Evolutionary conservation across 2,888 invertebrate genomes (phyloP), one percentile per base, ranked within the genome.

Genomic region (Pycnomerus fuliginosus): DNA sequence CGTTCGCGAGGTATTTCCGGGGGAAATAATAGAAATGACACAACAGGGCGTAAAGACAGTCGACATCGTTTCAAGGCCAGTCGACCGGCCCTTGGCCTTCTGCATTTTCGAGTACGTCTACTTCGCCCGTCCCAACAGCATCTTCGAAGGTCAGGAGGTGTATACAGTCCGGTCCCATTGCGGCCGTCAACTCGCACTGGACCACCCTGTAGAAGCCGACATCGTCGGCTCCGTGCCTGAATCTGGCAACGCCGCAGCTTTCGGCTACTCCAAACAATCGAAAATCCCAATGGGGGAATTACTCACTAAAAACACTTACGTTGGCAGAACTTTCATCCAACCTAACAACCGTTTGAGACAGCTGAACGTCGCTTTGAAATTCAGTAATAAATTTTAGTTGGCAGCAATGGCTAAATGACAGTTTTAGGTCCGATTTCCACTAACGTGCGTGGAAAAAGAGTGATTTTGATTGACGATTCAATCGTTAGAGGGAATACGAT

Each of bases 91-190:
- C 45, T 84, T 89, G 50, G 95, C 98, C 0, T 95, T 98, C 76
- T 99, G 98, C 72, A 97, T 99, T 65, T 99, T 99, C 73, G 98
- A 99, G 72, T 99, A 99, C 69, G 96, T 99, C 0, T 99, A 99
- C 74, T 99, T 99, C 76, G 95, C 98, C 0, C 75, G 97, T 52
- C 89, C 96, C 1, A 98, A 98, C 71, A 91, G 91, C 66, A 85
- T 91, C 63, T 90, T 98, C 63, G 97, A 98, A 80, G 97, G 93
- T 16, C 93, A 94, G 73, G 92, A 91, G 86, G 95, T 97, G 3
- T 95, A 96, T 74, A 85, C 87, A 0, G 97, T 94, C 27, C 80
- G 97, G 13, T 80, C 90, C 76, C 88, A 93, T 67, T 97, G 97
- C 74, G 98, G 98, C 0, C 80, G 84, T 51, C 90, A 94, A 74